Conservation (phyloP, 2,797 vertebrate species). For the Centropyge bicolor region DNA sequence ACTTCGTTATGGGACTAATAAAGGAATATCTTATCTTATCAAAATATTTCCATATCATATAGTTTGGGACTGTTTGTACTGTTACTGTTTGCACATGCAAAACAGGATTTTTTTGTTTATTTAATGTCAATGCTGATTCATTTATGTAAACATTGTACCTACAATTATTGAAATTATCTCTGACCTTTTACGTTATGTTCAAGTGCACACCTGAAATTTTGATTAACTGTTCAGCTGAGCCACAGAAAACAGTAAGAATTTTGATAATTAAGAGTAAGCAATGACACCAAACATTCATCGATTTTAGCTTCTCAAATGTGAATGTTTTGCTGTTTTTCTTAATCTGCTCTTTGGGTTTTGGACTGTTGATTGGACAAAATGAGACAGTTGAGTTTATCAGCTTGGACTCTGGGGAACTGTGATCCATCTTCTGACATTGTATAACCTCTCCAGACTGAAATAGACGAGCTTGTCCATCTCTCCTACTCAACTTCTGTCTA, state of each 20-base stretch:
- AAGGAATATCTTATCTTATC: too few species aligned
- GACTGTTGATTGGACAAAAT: not conserved
- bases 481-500: slow-evolving; percentile 11
- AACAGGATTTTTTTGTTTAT: not conserved
- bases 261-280: not conserved
- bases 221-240: not conserved
- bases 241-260: not conserved
- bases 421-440: not conserved
- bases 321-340: not conserved
- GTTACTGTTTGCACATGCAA: not conserved
- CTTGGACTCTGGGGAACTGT: not conserved
- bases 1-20: too few species aligned
- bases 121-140: not conserved
- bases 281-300: too few species aligned
- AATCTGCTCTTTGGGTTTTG: not conserved
- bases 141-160: not conserved
- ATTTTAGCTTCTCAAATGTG: not conserved
- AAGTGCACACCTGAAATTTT: not conserved
- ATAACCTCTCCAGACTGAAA: not conserved
- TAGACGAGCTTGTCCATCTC: slow-evolving; percentile 8
- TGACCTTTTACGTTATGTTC: not conserved
- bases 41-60: not conserved
- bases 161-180: not conserved
- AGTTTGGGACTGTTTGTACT: not conserved
- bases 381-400: not conserved